Base-by-base conservation (phyloP, 1,140 invertebrate genomes). In the Hylaeus anthracinus region DNA sequence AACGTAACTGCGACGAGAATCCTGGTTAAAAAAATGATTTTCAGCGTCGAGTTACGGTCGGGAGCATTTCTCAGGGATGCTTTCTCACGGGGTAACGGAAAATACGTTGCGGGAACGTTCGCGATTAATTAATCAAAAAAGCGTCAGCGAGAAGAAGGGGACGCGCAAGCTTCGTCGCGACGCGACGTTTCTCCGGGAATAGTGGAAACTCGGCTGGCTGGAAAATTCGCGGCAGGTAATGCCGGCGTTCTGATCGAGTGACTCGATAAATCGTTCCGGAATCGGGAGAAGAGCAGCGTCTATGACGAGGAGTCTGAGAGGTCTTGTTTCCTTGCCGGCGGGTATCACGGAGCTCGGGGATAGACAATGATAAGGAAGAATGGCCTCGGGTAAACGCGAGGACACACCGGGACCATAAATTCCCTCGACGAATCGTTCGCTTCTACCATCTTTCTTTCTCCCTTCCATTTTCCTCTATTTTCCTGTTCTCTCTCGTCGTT, bases 331-430 rank as follows among this genome's bases (percentile, higher is more conserved):
- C 10, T 67, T 48, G 51, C 70, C 72, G 14, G 14, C 43, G 48
- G 70, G 56, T 73, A 73, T 83, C 69, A 53, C 55, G 58, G 14
- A 55, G 65, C 72, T 55, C 5, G 37, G 53, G 65, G 79, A 82
- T 72, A 82, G 84, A 85, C 83, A 79, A 85, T 82, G 84, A 86
- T 85, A 85, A 86, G 83, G 72, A 86, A 60, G 79, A 82, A 85
- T 55, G 66, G 71, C 45, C 56, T 26, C 58, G 60, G 74, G 74
- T 79, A 82, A 86, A 51, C 83, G 70, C 53, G 53, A 66, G 69
- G 72, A 81, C 77, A 73, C 83, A 85, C 58, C 74, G 66, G 65
- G 79, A 60, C 76, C 79, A 79, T 86, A 85, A 86, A 86, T 86
- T 81, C 70, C 55, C 71, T 55, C 60, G 83, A 45, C 79, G 71